These are phyloP conservation scores for Novumbra hubbsi DNA, from an alignment of 2,797 vertebrate species.

Conservation along the genomic window DNA sequence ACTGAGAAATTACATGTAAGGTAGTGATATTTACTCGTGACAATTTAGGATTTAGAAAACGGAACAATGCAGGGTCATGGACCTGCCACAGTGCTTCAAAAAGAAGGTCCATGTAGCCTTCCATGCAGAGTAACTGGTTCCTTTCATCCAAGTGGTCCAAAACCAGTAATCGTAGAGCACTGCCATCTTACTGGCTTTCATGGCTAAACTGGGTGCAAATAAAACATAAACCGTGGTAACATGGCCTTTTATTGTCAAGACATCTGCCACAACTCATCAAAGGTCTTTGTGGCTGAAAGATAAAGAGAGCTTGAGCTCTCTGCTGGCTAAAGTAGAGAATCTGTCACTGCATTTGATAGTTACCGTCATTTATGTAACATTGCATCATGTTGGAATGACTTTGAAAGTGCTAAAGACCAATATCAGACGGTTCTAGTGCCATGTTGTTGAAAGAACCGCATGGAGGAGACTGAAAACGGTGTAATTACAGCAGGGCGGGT, in stretches of 20 bases:
- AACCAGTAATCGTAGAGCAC: not conserved
- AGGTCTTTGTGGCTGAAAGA: not conserved
- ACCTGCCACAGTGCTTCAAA: not conserved
- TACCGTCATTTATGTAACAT: not conserved
- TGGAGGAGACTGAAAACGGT: not conserved
- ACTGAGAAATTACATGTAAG: not conserved
- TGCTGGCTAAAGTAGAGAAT: not conserved
- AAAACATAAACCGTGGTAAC: not conserved
- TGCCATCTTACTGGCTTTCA: not conserved
- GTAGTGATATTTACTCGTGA: not conserved
- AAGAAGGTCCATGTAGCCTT: not conserved
- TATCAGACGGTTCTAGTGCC: too few relatives aligned
- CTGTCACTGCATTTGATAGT: not conserved
- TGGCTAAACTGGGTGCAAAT: not conserved
- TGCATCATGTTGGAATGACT: not conserved
- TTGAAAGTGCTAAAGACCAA: not conserved
- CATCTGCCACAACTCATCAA: not conserved
- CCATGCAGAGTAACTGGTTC: not conserved
- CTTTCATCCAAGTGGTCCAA: not conserved
- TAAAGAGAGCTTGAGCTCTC: not conserved
- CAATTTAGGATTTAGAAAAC: not conserved
- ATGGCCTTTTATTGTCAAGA: not conserved
- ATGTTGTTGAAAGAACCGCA: too few relatives aligned
- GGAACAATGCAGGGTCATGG: not conserved
- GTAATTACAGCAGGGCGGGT: not conserved